Evolutionary conservation across 2,888 invertebrate genomes (phyloP), one percentile per base, ranked within the genome.

Genomic region (Lathronympha strigana): DNA sequence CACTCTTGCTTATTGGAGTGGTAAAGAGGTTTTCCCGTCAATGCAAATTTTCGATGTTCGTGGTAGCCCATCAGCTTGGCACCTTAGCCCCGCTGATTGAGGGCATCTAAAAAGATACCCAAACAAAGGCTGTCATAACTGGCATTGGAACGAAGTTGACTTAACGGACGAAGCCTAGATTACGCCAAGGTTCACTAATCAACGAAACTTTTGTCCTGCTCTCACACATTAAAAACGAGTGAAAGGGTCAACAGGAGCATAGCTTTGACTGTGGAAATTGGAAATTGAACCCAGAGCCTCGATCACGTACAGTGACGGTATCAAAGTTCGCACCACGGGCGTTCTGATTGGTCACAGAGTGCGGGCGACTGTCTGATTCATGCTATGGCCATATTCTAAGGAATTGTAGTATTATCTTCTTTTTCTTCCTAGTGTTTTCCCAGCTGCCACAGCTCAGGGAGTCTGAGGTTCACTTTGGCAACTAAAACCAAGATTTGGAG

Each of bases 261-360:
- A 45, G 57, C 21, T 57, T 45, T 57, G 31, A 31, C 43, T 57
- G 9, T 57, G 28, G 19, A 57, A 57, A 55, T 43, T 55, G 43
- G 38, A 25, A 23, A 43, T 80, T 78, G 79, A 82, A 85, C 78
- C 80, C 75, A n/a, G 31, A 53, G 28, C 84, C 84, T 86, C 86
- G 86, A 88, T 84, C 87, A 88, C 88, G 88, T 85, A n/a, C 23
- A 85, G 80, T 84, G 82, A 74, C 77, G 81, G 85, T 89, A 88
- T 85, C 84, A 83, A 80, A 84, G 82, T 81, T 78, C 75, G 79
- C 78, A 84, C 83, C 83, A 86, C 85, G 23, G 11, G 38, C 15
- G 23, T 47, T 47, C 47, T 8, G n/a, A 23, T n/a, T 6, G 23
- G n/a, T 47, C n/a, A 47, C n/a, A 47, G 4, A 47, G 47, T 13